A percentile compares a stretch with the other conserved stretches of the same genome.
phyloP scores from a whole-genome alignment of 1,140 invertebrate genomes.

The Leptinotarsa undecemlineata region DNA sequence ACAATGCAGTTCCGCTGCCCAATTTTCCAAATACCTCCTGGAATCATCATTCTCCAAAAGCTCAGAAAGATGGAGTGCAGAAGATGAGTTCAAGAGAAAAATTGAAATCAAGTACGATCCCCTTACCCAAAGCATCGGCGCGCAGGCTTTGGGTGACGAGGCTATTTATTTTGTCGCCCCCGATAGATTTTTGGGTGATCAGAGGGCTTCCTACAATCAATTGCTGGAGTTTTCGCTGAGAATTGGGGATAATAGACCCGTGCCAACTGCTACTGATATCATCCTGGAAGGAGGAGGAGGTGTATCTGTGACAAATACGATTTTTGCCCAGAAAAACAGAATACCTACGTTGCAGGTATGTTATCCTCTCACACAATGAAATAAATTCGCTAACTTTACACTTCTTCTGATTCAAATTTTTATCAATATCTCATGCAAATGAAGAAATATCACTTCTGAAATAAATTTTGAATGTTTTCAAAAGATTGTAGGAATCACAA shows the following conservation, averaged over 20 bases:
- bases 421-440: no score
- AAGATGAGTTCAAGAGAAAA: conserved; percentile 65
- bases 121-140: conserved; percentile 79
- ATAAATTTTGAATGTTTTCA: no score
- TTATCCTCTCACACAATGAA: not conserved
- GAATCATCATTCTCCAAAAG: conserved; percentile 81
- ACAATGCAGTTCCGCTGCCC: conserved; percentile 81
- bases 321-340: conserved; percentile 89
- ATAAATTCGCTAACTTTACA: no score
- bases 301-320: conserved; percentile 78
- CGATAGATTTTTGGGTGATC: conserved; percentile 90
- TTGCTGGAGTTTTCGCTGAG: conserved; percentile 86
- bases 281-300: conserved; percentile 78
- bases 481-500: no score
- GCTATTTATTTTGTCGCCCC: conserved; percentile 88
- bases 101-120: conserved; percentile 69
- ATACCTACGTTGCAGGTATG: conserved; percentile 71
- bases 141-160: conserved; percentile 72
- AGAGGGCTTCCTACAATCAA: conserved; percentile 93
- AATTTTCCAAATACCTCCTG: conserved; percentile 74
- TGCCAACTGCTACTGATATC: conserved; percentile 77
- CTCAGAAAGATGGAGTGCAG: conserved; percentile 83
- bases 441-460: no score
- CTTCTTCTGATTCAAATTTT: no score
- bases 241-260: conserved; percentile 75